Evolutionary conservation across 2,113 vertebrate genomes (phyloP), one percentile per base, ranked within the genome.

Genomic region (human): DNA sequence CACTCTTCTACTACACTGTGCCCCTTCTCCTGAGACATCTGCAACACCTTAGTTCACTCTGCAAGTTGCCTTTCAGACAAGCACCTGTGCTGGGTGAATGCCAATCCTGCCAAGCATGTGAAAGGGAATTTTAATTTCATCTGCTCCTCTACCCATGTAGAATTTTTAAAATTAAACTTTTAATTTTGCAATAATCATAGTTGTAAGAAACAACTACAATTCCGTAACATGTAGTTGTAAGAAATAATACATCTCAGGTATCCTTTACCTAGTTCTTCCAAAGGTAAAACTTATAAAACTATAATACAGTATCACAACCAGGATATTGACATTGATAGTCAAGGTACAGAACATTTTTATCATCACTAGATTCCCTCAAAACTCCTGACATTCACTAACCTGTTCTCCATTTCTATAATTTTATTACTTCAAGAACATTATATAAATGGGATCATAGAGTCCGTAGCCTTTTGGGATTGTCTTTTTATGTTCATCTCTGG

Each of bases 41-140:
- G 3, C 38, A 17, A 50, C 12, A 68, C 3, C 1, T 27, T 57
- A n/a, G 3, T 57, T 57, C 38, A 16, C 87, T 25, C n/a, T 57
- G 48, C 23, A 57, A 57, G 72, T 66, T 95, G 30, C 38, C 59
- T 57, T 68, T 72, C 38, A 59, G 81, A 95, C 38, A 38, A 23
- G 10, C 59, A 90, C 32, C 18, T 55, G 32, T 25, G 32, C 17
- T 32, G 16, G 38, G 30, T 30, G 30, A 81, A 35, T 9, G 30
- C 48, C 70, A 78, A 8, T 85, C 70, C 35, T 90, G 80, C 17
- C 38, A 79, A 79, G 18, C 38, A 59, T 55, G 23, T 35, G 20
- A 95, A 25, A 14, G 87, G 84, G 35, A 95, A 95, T 78, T 68
- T 79, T 86, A 79, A 70, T 91, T 70, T 91, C 61, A 61, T 79